Conservation (phyloP, 2,113 vertebrate genomes). For the Otus sunia region DNA sequence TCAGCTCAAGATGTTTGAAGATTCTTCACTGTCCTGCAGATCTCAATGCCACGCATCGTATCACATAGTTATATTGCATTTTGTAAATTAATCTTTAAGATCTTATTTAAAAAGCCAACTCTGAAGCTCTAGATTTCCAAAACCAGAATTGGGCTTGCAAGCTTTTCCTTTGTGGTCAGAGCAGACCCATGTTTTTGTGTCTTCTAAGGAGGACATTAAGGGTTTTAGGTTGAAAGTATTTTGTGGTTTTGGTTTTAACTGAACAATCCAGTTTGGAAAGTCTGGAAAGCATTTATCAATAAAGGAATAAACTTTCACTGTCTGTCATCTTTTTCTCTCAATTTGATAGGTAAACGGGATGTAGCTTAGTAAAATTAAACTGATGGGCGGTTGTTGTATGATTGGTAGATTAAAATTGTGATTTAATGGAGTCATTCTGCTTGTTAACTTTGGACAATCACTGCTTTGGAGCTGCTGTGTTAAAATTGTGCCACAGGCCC, state of each 20-base stretch:
- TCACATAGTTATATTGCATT: constrained; percentile 70
- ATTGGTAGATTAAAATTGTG: neutral
- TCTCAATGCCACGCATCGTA: constrained; percentile 48
- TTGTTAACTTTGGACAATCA: neutral
- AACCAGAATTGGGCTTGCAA: constrained; percentile 54
- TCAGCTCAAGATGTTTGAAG: constrained; percentile 70
- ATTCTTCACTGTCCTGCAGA: constrained; percentile 66
- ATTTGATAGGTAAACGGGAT: neutral
- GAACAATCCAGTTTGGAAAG: constrained; percentile 67
- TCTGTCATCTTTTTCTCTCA: neutral
- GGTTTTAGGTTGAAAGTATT: constrained; percentile 55
- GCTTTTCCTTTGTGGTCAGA: constrained; percentile 49
- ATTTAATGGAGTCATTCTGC: neutral
- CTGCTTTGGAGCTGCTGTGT: neutral
- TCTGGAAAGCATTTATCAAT: constrained; percentile 75
- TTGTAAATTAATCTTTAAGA: constrained; percentile 71
- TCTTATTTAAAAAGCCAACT: constrained; percentile 65
- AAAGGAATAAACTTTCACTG: constrained; percentile 68
- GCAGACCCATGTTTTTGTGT: constrained; percentile 36
- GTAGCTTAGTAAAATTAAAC: neutral
- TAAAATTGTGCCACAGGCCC: fast-evolving
- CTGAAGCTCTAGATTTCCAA: constrained; percentile 66
- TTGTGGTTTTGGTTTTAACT: constrained; percentile 77
- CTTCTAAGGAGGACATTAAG: constrained; percentile 35
- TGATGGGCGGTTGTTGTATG: neutral